A percentile compares a stretch with the other conserved stretches of the same genome.
Conservation (phyloP, 2,888 invertebrate genomes). For the Willowsia nigromaculata region DNA sequence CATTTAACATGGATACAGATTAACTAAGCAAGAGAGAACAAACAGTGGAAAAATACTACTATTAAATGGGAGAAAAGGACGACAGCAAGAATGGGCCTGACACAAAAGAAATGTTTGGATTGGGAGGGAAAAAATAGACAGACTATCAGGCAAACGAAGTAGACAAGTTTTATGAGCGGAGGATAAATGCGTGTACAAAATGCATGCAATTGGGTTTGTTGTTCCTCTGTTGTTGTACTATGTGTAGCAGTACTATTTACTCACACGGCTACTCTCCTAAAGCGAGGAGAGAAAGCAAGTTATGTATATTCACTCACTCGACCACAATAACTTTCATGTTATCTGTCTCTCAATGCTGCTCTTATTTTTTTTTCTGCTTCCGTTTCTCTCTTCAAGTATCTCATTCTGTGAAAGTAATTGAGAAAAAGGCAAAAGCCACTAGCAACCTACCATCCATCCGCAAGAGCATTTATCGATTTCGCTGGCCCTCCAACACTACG, state of each 20-base stretch:
- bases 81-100: neutral
- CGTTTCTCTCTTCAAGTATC: constrained; percentile 35
- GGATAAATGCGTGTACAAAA: neutral
- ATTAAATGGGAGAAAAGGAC: neutral
- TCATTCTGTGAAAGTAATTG: constrained; percentile 50
- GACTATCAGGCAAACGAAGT: constrained; percentile 8
- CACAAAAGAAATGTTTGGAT: constrained; percentile 14
- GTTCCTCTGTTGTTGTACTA: too few relatives aligned
- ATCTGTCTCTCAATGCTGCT: constrained; percentile 37
- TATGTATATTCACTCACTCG: neutral
- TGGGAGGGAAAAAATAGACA: neutral
- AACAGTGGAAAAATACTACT: constrained; percentile 19
- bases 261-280: too few relatives aligned
- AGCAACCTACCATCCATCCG: constrained; percentile 18
- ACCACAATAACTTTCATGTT: constrained; percentile 31
- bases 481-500: neutral
- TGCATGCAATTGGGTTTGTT: neutral
- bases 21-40: neutral
- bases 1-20: neutral
- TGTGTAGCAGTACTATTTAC: neutral
- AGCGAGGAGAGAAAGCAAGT: too few relatives aligned
- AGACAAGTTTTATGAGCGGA: constrained; percentile 25
- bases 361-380: constrained; percentile 11
- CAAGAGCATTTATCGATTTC: constrained; percentile 48
- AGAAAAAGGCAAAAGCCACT: constrained; percentile 57